Percentiles rank a stretch among this genome's conserved stretches.
Evolutionary conservation across 2,113 vertebrate species (phyloP).

Genomic region (Solenodon paradoxus): DNA sequence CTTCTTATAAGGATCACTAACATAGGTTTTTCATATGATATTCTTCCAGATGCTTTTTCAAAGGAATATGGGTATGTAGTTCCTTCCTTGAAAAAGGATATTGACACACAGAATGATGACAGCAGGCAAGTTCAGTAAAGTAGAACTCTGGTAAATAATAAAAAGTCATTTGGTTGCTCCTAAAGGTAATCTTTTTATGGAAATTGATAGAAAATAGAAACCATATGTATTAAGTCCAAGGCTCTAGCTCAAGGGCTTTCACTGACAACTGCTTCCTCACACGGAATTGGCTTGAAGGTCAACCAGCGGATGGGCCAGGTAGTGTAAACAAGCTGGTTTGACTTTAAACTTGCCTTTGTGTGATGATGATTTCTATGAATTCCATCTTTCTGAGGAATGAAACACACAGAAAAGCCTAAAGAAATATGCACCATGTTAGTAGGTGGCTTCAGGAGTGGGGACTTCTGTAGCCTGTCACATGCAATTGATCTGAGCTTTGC

Average conservation of each 20-base stretch:
- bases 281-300: background rate
- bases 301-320: too few relatives aligned
- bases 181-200: background rate
- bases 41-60: background rate
- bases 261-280: background rate
- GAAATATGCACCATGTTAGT: fast-evolving
- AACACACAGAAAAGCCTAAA: background rate
- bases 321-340: background rate
- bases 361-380: background rate
- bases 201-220: background rate
- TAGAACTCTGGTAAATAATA: background rate
- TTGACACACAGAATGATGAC: background rate
- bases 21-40: background rate
- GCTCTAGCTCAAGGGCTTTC: background rate
- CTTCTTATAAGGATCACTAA: background rate
- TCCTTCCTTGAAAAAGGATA: background rate
- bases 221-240: background rate
- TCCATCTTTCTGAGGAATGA: background rate
- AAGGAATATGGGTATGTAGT: background rate
- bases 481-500: background rate
- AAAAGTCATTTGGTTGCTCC: background rate
- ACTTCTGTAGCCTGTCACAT: background rate
- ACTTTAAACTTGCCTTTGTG: background rate
- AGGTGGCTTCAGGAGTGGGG: background rate
- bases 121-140: too few relatives aligned